Evolutionary conservation across 2,797 vertebrate species (phyloP).

Genomic region (Tokudaia tokunoshimensis): DNA sequence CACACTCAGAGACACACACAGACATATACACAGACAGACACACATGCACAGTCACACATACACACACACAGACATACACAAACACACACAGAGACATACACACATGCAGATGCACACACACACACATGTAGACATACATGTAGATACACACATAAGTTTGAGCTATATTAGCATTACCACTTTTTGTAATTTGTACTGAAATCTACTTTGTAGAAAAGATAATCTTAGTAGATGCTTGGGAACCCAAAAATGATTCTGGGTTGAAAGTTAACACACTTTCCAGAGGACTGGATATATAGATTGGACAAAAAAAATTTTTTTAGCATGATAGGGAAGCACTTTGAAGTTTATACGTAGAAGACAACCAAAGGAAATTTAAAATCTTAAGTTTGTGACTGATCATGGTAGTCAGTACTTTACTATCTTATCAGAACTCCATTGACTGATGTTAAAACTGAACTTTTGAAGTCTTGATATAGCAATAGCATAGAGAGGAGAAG

Average conservation of each 20-base stretch:
- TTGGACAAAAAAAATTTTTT: no score
- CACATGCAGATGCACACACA: no score
- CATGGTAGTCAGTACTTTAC: not conserved
- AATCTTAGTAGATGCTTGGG: no score
- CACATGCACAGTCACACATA: no score
- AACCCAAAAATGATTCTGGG: not conserved
- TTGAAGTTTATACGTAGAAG: not conserved
- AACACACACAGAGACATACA: no score
- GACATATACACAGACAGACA: no score
- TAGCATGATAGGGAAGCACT: not conserved
- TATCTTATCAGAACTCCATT: not conserved
- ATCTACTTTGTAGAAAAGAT: not conserved
- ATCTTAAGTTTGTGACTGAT: not conserved
- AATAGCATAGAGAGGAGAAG: not conserved
- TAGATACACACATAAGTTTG: not conserved
- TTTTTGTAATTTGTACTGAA: not conserved
- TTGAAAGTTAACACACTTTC: not conserved
- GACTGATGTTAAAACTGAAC: not conserved
- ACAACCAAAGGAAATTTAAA: not conserved
- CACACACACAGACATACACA: no score
- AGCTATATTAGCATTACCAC: not conserved
- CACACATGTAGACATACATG: no score
- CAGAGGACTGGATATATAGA: not conserved
- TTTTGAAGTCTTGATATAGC: not conserved
- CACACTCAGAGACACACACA: no score